Percentiles rank a stretch among this genome's conserved stretches.
Evolutionary conservation across 2,797 vertebrate species (phyloP).

Genomic region (Dipus sagitta): DNA sequence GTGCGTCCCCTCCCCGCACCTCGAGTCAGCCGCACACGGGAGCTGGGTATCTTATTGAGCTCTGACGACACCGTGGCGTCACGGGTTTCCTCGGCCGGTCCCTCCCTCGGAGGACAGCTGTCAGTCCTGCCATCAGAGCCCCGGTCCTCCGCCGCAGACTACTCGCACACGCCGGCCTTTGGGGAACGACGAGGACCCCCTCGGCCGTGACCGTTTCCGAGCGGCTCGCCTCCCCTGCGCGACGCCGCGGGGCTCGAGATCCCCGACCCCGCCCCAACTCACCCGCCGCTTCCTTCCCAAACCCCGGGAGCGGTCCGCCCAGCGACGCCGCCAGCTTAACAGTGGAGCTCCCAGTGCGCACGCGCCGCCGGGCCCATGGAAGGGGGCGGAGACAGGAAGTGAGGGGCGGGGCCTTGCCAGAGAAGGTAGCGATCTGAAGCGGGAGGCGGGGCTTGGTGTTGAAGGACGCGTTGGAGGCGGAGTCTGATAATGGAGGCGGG

Average conservation of each 20-base stretch:
- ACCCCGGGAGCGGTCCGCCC: neutral
- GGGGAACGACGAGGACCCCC: neutral
- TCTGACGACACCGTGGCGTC: neutral
- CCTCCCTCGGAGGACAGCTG: neutral
- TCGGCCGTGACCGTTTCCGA: too few species aligned
- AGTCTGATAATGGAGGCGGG: accelerated
- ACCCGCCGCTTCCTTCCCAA: too few species aligned
- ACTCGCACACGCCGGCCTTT: neutral
- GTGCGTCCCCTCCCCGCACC: too few species aligned
- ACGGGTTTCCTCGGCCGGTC: too few species aligned
- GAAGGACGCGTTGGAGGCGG: neutral
- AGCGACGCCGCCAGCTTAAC: neutral
- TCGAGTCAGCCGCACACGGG: too few species aligned
- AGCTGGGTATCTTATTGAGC: neutral
- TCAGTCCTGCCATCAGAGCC: neutral
- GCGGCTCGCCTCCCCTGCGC: neutral
- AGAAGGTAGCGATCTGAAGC: too few species aligned
- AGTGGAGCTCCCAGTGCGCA: neutral
- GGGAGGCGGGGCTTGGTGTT: neutral
- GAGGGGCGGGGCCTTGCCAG: neutral
- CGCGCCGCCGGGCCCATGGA: neutral
- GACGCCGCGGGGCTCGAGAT: neutral
- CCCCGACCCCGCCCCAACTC: neutral
- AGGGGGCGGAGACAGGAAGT: neutral
- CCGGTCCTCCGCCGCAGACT: neutral